Evolutionary conservation across 2,888 invertebrate genomes (phyloP).

Genomic region (Cordylochernes scorpioides): DNA sequence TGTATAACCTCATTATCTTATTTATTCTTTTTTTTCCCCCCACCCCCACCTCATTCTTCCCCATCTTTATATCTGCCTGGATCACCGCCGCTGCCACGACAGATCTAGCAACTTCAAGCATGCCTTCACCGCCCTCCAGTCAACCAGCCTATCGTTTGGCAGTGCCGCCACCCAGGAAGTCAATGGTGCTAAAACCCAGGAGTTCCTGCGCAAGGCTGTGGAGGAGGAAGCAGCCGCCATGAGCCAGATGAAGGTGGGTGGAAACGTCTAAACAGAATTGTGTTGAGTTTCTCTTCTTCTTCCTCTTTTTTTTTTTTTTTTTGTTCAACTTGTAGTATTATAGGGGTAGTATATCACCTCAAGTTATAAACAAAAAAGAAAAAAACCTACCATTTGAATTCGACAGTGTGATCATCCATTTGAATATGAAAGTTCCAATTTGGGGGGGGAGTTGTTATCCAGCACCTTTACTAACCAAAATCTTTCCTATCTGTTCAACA

Average conservation of each 20-base stretch:
- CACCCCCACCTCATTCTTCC: constrained; percentile 3
- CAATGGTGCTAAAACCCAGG: constrained; percentile 9
- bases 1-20: constrained; percentile 3
- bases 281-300: too few relatives aligned
- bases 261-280: too few relatives aligned
- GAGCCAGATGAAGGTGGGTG: constrained; percentile 64
- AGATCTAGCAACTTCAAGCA: constrained; percentile 52
- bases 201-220: constrained; percentile 23
- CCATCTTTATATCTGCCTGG: constrained; percentile 5
- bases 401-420: too few relatives aligned
- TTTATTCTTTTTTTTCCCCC: constrained; percentile 4
- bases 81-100: constrained; percentile 25
- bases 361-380: too few relatives aligned
- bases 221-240: constrained; percentile 89
- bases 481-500: too few relatives aligned
- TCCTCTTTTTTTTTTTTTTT: too few relatives aligned
- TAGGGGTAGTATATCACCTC: too few relatives aligned
- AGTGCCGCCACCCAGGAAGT: constrained; percentile 9
- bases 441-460: too few relatives aligned
- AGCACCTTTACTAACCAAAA: too few relatives aligned
- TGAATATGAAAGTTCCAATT: too few relatives aligned
- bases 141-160: constrained; percentile 64
- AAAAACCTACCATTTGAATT: too few relatives aligned
- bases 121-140: constrained; percentile 59
- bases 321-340: too few relatives aligned